These are phyloP conservation scores for Phylloscopus whistleri DNA, from an alignment of 2,113 vertebrate species.

Conservation along the genomic window DNA sequence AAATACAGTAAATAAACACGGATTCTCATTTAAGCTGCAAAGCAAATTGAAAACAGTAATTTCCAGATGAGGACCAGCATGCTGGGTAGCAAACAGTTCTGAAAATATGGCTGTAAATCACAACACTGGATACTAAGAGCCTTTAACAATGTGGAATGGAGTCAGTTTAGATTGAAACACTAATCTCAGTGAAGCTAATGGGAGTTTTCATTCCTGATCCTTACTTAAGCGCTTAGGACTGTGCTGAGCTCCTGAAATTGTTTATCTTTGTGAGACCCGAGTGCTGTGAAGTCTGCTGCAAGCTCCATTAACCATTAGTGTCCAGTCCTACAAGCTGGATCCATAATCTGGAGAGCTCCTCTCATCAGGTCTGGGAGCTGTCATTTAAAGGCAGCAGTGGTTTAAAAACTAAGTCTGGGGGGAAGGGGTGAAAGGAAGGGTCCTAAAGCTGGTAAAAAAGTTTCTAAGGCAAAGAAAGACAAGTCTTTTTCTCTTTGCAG, in stretches of 20 bases:
- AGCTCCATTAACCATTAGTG: background rate
- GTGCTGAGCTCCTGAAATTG: background rate
- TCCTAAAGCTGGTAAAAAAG: background rate
- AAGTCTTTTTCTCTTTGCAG: background rate
- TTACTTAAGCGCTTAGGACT: background rate
- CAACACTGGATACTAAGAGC: background rate
- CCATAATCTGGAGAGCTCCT: background rate
- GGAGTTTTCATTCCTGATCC: conserved; percentile 22
- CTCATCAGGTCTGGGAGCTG: background rate
- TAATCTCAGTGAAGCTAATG: background rate
- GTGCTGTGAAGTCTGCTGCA: background rate
- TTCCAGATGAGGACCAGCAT: background rate
- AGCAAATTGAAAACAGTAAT: background rate
- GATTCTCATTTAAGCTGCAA: background rate
- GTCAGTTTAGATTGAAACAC: conserved; percentile 12
- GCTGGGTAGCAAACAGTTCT: background rate
- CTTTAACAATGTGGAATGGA: background rate
- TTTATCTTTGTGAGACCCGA: background rate
- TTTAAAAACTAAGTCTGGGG: background rate
- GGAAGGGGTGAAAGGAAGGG: background rate
- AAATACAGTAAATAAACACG: background rate
- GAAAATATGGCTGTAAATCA: background rate
- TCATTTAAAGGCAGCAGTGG: background rate
- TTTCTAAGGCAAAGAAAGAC: background rate
- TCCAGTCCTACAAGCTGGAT: background rate